Evolutionary conservation across 2,888 invertebrate species (phyloP), one percentile per base, ranked within the genome.

Genomic region (Neoascia interrupta): DNA sequence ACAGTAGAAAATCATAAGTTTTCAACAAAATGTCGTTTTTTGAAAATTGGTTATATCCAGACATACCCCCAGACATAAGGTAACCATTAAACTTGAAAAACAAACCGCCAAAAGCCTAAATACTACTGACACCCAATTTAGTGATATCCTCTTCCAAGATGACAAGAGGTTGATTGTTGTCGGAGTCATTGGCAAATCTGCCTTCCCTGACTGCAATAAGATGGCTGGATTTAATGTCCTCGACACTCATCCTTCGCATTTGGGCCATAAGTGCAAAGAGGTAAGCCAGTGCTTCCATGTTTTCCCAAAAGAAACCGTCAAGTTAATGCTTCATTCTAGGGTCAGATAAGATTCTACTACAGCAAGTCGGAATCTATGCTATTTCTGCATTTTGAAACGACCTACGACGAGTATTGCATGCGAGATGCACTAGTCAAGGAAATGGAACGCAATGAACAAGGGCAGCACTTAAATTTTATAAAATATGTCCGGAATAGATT

Each of bases 281-380:
- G 85, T 84, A 26, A 16, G 23, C 18, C 4, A 2, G 3, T 13
- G 3, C 1, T 11, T 39, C 2, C 19, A 18, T n/a, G 34, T 1
- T 11, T 11, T 23, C 2, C 13, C 1, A n/a, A n/a, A n/a, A n/a
- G n/a, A n/a, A n/a, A n/a, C n/a, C n/a, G n/a, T n/a, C n/a, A n/a
- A n/a, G n/a, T n/a, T n/a, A n/a, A n/a, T 23, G 15, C 47, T 15
- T 26, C 37, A 3, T 31, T 43, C 28, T 36, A 92, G 90, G 91
- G 91, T 81, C 90, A 89, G 39, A 91, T 92, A 64, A 90, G 91
- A 84, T 92, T 92, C 66, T 90, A 91, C 82, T 92, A 91, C 88
- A 91, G 91, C 72, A 91, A 91, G 28, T 88, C 89, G 3, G 89
- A 88, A 31, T 86, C 90, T 2, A 86, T 91, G 15, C 84, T 92